Evolutionary conservation across 2,113 vertebrate species (phyloP).

Genomic region (Gambusia affinis): DNA sequence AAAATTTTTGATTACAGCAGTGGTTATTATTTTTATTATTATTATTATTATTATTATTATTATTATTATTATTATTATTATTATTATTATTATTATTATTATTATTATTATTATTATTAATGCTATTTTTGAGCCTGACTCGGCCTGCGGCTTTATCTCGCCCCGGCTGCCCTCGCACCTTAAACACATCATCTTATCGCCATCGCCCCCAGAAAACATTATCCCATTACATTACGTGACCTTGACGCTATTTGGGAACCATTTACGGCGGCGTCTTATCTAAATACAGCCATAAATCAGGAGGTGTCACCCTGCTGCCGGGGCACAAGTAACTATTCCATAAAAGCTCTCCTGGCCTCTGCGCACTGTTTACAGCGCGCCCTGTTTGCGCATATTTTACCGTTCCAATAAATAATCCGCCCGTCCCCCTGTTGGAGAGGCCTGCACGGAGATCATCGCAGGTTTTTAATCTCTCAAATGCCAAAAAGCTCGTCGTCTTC

Average conservation of each 20-base stretch:
- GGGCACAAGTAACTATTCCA: slow-evolving; percentile 85
- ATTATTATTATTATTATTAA: neutral
- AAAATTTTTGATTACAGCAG: neutral
- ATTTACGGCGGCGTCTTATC: slow-evolving; percentile 86
- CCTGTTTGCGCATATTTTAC: slow-evolving; percentile 80
- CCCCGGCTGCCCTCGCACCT: slow-evolving; percentile 27
- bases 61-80: neutral
- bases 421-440: slow-evolving; percentile 14
- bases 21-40: neutral
- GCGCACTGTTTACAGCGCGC: slow-evolving; percentile 86
- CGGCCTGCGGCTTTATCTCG: slow-evolving; percentile 20
- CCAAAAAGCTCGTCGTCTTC: too few relatives aligned
- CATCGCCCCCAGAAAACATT: slow-evolving; percentile 73
- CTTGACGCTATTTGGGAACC: slow-evolving; percentile 88
- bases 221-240: slow-evolving; percentile 84
- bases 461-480: too few relatives aligned
- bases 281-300: slow-evolving; percentile 95
- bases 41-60: too few relatives aligned
- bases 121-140: neutral
- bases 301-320: slow-evolving; percentile 84
- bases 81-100: too few relatives aligned
- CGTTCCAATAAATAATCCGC: slow-evolving; percentile 77
- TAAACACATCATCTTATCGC: slow-evolving; percentile 70
- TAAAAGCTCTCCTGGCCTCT: slow-evolving; percentile 87
- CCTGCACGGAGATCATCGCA: neutral